phyloP scores from a whole-genome alignment of 2,797 vertebrate genomes.

The Leptodactylus fallax region DNA sequence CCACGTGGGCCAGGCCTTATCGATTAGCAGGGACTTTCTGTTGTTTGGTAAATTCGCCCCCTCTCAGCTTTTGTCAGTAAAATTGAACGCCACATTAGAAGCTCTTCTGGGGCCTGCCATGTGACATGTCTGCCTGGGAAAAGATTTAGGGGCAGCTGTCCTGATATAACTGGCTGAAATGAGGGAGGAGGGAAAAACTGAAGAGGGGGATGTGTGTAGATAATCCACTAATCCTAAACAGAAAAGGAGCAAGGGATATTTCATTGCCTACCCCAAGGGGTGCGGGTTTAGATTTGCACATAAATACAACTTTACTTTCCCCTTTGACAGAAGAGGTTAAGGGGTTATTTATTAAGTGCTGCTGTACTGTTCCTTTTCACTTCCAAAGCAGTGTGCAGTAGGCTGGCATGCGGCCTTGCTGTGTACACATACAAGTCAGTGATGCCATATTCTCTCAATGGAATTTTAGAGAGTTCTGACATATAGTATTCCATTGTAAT shows the following conservation, averaged over 20 bases:
- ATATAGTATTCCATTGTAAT: not conserved
- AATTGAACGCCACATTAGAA: constrained; percentile 80
- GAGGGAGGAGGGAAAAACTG: constrained; percentile 41
- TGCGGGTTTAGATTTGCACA: constrained; percentile 86
- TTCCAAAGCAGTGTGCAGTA: constrained; percentile 57
- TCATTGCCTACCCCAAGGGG: constrained; percentile 83
- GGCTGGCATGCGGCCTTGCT: constrained; percentile 63
- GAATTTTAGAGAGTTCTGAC: not conserved
- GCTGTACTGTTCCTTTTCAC: constrained; percentile 69
- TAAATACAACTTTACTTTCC: constrained; percentile 87
- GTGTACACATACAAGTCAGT: not conserved
- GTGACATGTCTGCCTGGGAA: constrained; percentile 84
- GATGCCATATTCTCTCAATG: constrained; percentile 10
- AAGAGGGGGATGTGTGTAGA: constrained; percentile 68
- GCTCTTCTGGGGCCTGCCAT: constrained; percentile 73
- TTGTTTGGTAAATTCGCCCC: constrained; percentile 67
- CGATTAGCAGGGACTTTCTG: constrained; percentile 74
- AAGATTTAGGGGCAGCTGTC: constrained; percentile 86
- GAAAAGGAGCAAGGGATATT: constrained; percentile 74
- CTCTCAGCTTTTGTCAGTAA: constrained; percentile 81
- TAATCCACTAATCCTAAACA: constrained; percentile 92
- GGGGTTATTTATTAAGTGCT: constrained; percentile 73
- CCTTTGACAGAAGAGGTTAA: constrained; percentile 85
- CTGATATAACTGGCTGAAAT: constrained; percentile 83
- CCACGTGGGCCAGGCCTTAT: constrained; percentile 80